Percentiles rank a stretch among this genome's conserved stretches.
phyloP scores from a whole-genome alignment of 2,888 invertebrate genomes.

The Phania funesta region DNA sequence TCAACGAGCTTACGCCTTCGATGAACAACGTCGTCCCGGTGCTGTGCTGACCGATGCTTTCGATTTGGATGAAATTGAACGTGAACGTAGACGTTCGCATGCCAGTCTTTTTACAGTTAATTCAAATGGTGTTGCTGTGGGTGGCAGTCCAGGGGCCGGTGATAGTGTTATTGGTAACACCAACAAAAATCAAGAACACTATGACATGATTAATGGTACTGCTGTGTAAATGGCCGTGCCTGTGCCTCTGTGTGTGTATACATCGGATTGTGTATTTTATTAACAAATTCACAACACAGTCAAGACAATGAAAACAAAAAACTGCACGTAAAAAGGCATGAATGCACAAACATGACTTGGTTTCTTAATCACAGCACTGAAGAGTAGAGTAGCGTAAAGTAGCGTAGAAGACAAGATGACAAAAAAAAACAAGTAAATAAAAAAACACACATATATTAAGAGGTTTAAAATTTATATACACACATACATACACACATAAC shows the following conservation, averaged over 20 bases:
- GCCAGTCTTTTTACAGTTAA: slow-evolving; percentile 76
- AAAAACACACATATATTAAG: background rate
- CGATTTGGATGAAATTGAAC: slow-evolving; percentile 79
- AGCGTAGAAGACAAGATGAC: background rate
- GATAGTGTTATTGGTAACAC: slow-evolving; percentile 21
- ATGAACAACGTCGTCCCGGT: slow-evolving; percentile 74
- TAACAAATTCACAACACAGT: slow-evolving; percentile 5
- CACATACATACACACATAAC: too few species aligned
- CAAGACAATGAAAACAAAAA: slow-evolving; percentile 11
- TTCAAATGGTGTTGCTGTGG: slow-evolving; percentile 16
- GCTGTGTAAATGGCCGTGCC: slow-evolving; percentile 72
- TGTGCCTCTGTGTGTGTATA: background rate
- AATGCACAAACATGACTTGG: slow-evolving; percentile 55
- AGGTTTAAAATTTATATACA: background rate
- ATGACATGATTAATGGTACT: slow-evolving; percentile 79
- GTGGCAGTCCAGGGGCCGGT: background rate
- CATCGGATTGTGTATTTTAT: background rate
- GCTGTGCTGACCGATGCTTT: slow-evolving; percentile 74
- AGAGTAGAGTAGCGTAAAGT: slow-evolving; percentile 2
- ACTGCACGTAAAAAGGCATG: background rate
- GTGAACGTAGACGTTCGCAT: slow-evolving; percentile 79
- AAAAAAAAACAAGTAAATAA: background rate
- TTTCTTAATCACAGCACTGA: slow-evolving; percentile 47
- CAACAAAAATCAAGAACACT: slow-evolving; percentile 71
- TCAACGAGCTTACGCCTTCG: slow-evolving; percentile 76